phyloP scores from a whole-genome alignment of 2,797 vertebrate genomes.

The Premnoplex brunnescens region DNA sequence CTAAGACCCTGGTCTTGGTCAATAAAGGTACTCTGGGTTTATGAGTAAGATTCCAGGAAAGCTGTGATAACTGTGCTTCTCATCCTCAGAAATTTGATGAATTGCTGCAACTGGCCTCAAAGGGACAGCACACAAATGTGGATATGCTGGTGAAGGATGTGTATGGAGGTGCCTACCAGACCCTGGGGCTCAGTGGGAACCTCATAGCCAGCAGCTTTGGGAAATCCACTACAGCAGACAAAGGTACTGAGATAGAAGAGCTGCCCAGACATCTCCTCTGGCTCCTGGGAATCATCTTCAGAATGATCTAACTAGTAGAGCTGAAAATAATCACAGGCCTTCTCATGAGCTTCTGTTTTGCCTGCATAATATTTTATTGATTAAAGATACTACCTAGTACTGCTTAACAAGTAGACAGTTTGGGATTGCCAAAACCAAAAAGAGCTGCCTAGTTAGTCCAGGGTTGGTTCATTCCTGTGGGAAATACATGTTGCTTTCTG shows the following conservation, averaged over 20 bases:
- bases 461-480: not conserved
- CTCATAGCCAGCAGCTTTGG: conserved; percentile 98
- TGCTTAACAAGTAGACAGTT: not conserved
- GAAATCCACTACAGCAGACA: conserved; percentile 92
- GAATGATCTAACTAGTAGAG: not conserved
- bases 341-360: not conserved
- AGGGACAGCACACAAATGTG: conserved; percentile 92
- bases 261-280: not conserved
- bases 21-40: not conserved
- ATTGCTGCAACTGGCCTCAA: conserved; percentile 90
- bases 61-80: not conserved
- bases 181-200: conserved; percentile 91
- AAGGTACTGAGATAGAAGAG: conserved; percentile 76
- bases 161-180: conserved; percentile 92
- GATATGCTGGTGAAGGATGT: conserved; percentile 98
- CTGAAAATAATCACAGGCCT: not conserved
- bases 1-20: not conserved
- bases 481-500: not conserved
- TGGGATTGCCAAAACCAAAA: not conserved
- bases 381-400: not conserved
- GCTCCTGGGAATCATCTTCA: not conserved
- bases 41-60: not conserved
- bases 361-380: not conserved
- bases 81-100: conserved; percentile 91
- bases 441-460: not conserved